Conservation (phyloP, 92 coral and sea anemone genomes). For the Metridium senile region DNA sequence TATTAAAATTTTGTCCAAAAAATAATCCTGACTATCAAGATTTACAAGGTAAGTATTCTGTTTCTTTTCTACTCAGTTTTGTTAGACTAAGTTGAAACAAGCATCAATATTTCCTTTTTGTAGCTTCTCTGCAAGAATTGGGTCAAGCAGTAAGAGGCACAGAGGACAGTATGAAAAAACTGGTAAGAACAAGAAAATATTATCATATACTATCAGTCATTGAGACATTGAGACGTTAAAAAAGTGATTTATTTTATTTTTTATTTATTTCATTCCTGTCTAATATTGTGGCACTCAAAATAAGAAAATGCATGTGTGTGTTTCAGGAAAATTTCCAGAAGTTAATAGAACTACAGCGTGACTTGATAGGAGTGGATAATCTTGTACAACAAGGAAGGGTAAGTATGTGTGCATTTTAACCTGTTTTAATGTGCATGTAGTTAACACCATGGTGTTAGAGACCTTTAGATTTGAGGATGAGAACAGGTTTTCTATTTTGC, state of each 20-base stretch:
- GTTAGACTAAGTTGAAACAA: neutral
- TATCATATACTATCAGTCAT: neutral
- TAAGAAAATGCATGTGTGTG: neutral
- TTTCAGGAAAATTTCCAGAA: conserved; percentile 96
- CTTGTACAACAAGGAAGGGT: conserved; percentile 98
- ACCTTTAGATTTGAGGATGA: too few relatives aligned
- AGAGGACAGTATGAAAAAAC: conserved; percentile 79
- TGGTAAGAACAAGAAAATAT: conserved; percentile 50
- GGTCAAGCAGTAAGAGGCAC: conserved; percentile 77
- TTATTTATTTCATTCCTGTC: too few relatives aligned
- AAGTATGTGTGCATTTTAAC: too few relatives aligned
- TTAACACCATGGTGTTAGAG: too few relatives aligned
- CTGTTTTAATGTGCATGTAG: too few relatives aligned
- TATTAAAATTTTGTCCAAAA: conserved; percentile 79
- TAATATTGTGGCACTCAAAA: too few relatives aligned
- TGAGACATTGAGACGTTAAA: neutral
- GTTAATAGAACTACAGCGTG: conserved; percentile 93
- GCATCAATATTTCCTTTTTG: neutral
- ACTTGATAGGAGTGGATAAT: conserved; percentile 90
- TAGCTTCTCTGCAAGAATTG: conserved; percentile 86
- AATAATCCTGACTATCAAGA: conserved; percentile 78
- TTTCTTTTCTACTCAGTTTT: neutral
- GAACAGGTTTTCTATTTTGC: too few relatives aligned
- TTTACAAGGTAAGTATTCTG: conserved; percentile 60
- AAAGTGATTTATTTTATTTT: neutral